Conservation (phyloP, 2,888 invertebrate species). For the Spodoptera exigua region DNA sequence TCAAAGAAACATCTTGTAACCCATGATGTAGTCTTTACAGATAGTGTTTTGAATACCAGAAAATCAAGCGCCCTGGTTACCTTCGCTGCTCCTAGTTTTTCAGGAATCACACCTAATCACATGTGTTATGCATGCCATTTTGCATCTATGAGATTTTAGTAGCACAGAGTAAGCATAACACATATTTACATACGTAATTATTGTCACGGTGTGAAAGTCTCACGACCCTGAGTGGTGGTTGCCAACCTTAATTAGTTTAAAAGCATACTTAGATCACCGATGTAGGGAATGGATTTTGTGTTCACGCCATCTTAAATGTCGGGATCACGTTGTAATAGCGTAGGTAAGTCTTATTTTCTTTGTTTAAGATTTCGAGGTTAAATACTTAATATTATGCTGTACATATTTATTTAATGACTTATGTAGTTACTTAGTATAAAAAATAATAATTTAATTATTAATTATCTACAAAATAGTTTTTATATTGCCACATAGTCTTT, state of each 20-base stretch:
- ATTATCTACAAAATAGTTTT: conserved; percentile 51
- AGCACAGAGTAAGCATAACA: conserved; percentile 15
- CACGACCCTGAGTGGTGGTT: conserved; percentile 55
- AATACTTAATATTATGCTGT: conserved; percentile 22
- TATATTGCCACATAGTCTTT: conserved; percentile 33
- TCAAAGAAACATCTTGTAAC: too few relatives aligned
- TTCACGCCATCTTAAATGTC: conserved; percentile 29
- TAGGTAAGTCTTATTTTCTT: neutral
- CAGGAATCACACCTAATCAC: neutral
- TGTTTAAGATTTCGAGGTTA: neutral
- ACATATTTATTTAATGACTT: conserved; percentile 56
- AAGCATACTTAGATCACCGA: conserved; percentile 50
- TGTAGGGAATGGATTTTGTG: conserved; percentile 23
- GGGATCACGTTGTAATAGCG: conserved; percentile 14
- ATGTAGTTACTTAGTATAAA: conserved; percentile 55
- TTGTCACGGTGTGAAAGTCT: conserved; percentile 33
- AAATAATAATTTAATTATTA: conserved; percentile 63
- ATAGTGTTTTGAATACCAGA: too few relatives aligned
- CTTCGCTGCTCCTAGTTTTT: conserved; percentile 4
- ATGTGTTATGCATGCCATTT: conserved; percentile 4
- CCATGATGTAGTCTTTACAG: too few relatives aligned
- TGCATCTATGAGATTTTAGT: conserved; percentile 13
- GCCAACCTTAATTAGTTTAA: conserved; percentile 63
- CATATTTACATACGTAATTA: conserved; percentile 21
- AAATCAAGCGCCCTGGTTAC: too few relatives aligned